Conservation (phyloP, 2,888 invertebrate species). For the Drosophila gaucha region DNA sequence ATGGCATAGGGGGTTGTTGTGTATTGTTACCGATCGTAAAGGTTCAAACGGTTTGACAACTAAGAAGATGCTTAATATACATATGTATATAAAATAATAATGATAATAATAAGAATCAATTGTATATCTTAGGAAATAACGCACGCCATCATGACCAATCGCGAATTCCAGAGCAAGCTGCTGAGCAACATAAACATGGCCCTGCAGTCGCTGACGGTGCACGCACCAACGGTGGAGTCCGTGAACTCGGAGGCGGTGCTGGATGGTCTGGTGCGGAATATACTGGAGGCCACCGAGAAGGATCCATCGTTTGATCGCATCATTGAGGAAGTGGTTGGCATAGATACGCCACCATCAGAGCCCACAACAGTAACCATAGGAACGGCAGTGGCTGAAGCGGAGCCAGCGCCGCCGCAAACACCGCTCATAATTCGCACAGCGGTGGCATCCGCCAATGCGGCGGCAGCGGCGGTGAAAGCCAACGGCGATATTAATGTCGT, state of each 20-base stretch:
- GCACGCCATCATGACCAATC: conserved; percentile 80
- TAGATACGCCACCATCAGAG: conserved; percentile 12
- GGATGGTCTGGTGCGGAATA: conserved; percentile 81
- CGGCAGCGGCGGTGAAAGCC: conserved; percentile 9
- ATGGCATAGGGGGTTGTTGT: too few relatives aligned
- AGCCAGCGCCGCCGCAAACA: conserved; percentile 62
- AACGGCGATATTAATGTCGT: conserved; percentile 7
- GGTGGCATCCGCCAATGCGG: conserved; percentile 46
- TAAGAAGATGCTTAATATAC: too few relatives aligned
- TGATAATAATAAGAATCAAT: too few relatives aligned
- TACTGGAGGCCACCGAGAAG: conserved; percentile 81
- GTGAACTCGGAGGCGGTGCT: conserved; percentile 68
- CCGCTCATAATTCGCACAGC: conserved; percentile 74
- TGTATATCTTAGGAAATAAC: conserved; percentile 67
- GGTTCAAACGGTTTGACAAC: too few relatives aligned
- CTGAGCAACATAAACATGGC: conserved; percentile 82
- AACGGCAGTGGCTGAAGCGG: neutral
- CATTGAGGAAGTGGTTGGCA: conserved; percentile 76
- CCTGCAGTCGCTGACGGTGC: conserved; percentile 54
- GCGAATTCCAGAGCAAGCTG: conserved; percentile 79
- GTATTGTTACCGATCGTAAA: too few relatives aligned
- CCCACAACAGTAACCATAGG: neutral
- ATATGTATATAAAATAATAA: too few relatives aligned
- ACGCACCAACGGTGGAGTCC: conserved; percentile 35
- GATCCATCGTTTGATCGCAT: conserved; percentile 83